Base-by-base conservation (phyloP, 2,113 vertebrate genomes). In the Anguilla japonica region DNA sequence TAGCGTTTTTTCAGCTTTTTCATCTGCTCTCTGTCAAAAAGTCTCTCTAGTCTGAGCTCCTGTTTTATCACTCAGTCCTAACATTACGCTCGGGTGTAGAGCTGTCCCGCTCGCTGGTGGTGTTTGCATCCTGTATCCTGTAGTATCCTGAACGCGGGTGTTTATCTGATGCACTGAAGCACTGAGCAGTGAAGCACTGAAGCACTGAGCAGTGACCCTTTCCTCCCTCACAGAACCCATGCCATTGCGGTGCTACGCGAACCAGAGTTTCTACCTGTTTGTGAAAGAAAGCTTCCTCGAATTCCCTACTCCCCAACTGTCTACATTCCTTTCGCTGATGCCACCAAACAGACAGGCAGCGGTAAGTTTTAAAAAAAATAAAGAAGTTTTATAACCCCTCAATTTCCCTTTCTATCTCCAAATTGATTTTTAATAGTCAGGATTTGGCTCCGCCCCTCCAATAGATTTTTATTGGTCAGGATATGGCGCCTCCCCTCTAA, bases 251-350 rank as follows among this genome's bases (percentile, higher is more conserved):
- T 96, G 95, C 91, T 95, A 95, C 26, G 83, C 56, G 82, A 93
- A 88, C 88, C 43, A 79, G n/a, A 95, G 94, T 83, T 95, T 91
- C 90, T 95, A 93, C 57, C 11, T 1, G 2, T 96, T 94, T 91
- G 80, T 96, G 57, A 34, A 88, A 71, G 34, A 82, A 0, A 88
- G 89, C 0, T 95, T 96, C 91, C 26, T 93, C 90, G 91, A 88
- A 0, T 96, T 95, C 89, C 90, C 91, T 89, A 93, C 95, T 87
- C 95, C 95, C 39, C 88, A 93, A 87, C 86, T 96, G 88, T 93
- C 92, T 29, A 81, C 89, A 57, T 89, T 95, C 90, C 34, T 96
- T 88, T 92, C 88, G 0, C 92, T 96, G 89, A 93, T 95, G 83
- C 93, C 94, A 26, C 63, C 5, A 0, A 20, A 60, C 83, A 85